phyloP scores from a whole-genome alignment of 2,797 vertebrate species.

The Hypotaenidia philippensis region DNA sequence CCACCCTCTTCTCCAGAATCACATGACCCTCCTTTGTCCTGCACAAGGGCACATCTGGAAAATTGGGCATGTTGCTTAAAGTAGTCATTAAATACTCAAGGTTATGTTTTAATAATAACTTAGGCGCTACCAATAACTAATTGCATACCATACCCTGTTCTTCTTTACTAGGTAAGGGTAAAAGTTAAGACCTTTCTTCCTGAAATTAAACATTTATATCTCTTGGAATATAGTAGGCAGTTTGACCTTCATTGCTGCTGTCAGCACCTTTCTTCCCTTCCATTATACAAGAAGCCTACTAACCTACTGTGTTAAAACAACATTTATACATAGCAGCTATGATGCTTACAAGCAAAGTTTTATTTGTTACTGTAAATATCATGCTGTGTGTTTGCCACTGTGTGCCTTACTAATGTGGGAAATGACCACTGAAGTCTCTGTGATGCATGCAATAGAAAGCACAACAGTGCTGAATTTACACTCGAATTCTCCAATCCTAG shows the following conservation, averaged over 20 bases:
- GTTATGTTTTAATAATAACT: background rate
- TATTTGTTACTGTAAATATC: background rate
- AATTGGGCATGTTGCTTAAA: background rate
- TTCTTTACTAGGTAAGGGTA: background rate
- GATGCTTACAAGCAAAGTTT: background rate
- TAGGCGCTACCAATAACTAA: background rate
- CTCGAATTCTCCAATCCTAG: background rate
- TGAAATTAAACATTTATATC: background rate
- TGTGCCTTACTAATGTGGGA: background rate
- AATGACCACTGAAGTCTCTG: background rate
- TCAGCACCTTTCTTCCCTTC: background rate
- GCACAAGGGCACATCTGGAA: fast-evolving
- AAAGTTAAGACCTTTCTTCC: background rate
- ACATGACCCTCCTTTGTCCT: fast-evolving
- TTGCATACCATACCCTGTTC: background rate
- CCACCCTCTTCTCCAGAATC: background rate
- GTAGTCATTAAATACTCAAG: background rate
- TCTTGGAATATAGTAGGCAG: background rate
- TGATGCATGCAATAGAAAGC: fast-evolving
- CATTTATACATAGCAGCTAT: background rate
- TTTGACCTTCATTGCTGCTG: background rate
- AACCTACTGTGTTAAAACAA: background rate
- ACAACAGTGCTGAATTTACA: background rate
- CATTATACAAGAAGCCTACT: background rate
- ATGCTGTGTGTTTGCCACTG: background rate